These are phyloP conservation scores for Aradophagus sp. DNA, from an alignment of 1,140 invertebrate genomes.

Conservation along the genomic window DNA sequence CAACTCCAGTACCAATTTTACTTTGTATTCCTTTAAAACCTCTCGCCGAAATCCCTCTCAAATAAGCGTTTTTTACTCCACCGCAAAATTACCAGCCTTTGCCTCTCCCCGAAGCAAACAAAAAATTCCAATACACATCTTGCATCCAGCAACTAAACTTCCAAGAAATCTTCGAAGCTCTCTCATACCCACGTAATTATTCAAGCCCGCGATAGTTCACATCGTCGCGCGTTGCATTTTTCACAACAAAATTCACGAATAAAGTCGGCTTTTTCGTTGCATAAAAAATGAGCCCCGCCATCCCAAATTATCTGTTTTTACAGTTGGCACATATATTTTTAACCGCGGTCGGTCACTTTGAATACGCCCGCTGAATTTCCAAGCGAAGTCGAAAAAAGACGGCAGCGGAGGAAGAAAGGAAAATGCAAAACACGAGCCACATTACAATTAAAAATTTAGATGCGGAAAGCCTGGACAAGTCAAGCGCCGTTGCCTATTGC, in stretches of 20 bases:
- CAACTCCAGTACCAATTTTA: conserved; percentile 9
- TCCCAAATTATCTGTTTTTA: conserved; percentile 27
- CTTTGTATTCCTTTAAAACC: conserved; percentile 15
- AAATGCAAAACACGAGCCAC: conserved; percentile 46
- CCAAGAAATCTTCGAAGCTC: conserved; percentile 3
- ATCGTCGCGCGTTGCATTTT: conserved; percentile 16
- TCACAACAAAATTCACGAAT: conserved; percentile 6
- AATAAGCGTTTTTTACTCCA: conserved; percentile 22
- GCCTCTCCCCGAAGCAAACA: conserved; percentile 1
- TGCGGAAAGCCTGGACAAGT: conserved; percentile 35
- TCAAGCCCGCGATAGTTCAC: no score
- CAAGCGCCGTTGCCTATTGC: conserved; percentile 19
- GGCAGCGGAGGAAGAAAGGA: neutral
- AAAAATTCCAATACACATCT: no score
- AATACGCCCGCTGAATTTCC: conserved; percentile 17
- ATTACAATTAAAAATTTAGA: conserved; percentile 51
- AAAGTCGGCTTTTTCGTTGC: conserved; percentile 8
- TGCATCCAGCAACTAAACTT: conserved; percentile 9
- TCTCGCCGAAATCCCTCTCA: conserved; percentile 18
- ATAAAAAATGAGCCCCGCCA: conserved; percentile 9
- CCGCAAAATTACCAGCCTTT: conserved; percentile 17
- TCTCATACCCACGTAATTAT: conserved; percentile 4
- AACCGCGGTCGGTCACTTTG: conserved; percentile 14
- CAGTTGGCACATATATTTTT: conserved; percentile 15
- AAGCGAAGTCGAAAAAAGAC: conserved; percentile 2